A percentile compares a stretch with the other conserved stretches of the same genome.
Conservation (phyloP, 2,888 invertebrate species). For the Ichneumon xanthorius region DNA sequence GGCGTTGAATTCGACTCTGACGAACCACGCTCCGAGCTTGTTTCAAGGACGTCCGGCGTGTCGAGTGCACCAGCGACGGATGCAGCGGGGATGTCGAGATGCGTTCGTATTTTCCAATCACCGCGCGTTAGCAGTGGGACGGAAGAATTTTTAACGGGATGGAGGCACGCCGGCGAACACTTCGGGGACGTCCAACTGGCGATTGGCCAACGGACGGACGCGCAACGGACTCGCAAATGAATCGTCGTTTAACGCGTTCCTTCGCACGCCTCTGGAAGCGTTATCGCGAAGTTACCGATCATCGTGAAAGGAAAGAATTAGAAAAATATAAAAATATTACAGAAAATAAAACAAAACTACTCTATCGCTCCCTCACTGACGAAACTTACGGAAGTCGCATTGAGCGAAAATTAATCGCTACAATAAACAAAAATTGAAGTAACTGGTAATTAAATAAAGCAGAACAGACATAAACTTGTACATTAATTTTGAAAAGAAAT, state of each 20-base stretch:
- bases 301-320: not conserved
- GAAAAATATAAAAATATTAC: no score
- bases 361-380: no score
- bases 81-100: not conserved
- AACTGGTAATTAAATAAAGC: no score
- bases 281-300: not conserved
- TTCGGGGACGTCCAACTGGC: slow-evolving; percentile 48
- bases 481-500: no score
- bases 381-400: no score
- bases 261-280: slow-evolving; percentile 50
- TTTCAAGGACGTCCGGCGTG: slow-evolving; percentile 53
- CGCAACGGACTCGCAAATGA: slow-evolving; percentile 33
- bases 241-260: slow-evolving; percentile 54
- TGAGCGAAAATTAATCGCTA: no score
- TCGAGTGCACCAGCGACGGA: slow-evolving; percentile 6
- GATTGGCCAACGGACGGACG: slow-evolving; percentile 47
- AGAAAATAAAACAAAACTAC: no score
- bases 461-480: no score
- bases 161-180: slow-evolving; percentile 40
- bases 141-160: slow-evolving; percentile 51
- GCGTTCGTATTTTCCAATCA: not conserved
- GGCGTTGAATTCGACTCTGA: slow-evolving; percentile 20
- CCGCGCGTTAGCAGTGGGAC: slow-evolving; percentile 20
- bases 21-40: slow-evolving; percentile 39
- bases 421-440: no score